Base-by-base conservation (phyloP, 2,888 invertebrate genomes). In the Diarsia brunnea region DNA sequence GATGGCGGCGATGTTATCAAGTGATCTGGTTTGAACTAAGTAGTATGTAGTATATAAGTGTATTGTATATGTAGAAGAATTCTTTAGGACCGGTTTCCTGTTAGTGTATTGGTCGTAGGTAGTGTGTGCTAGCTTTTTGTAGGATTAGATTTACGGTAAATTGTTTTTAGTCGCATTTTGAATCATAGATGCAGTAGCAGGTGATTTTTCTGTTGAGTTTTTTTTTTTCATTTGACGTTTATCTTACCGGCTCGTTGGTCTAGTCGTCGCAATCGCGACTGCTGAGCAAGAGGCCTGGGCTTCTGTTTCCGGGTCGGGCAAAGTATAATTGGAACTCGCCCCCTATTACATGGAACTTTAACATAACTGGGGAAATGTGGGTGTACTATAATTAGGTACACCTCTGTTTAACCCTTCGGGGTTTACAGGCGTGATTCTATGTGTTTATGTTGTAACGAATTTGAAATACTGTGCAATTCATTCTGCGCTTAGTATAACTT, bases 1-100 rank as follows among this genome's bases (percentile, higher is more conserved):
- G 85, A 78, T 84, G 61, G 58, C 68, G 79, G 70, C 61, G 81
- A 79, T 87, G 65, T 77, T 85, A 87, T 89, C 87, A 38, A 51
- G 70, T 78, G 72, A 82, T 86, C 85, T 83, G 63, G 78, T 82
- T 74, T 47, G 31, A 24, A 53, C 71, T 69, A 77, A 75, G 53
- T 80, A 61, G 76, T 84, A 66, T 73, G 63, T 83, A 31, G 67
- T 75, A 76, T 81, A 69, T 81, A 81, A 55, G 53, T 55, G n/a
- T 45, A 43, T 69, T 47, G 60, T 74, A 67, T 79, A 55, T 67
- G 67, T 63, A 51, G 67, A 79, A 47, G 51, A 80, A 73, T 77
- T 71, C 61, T 73, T 64, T 53, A 31, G 12, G 53, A 84, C 84
- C 81, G 77, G 84, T 82, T 80, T 11, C 14, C 11, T 66, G 53